Percentiles rank a stretch among this genome's conserved stretches.
Conservation (phyloP, 2,888 invertebrate species). For the Aleiodes alternator region DNA sequence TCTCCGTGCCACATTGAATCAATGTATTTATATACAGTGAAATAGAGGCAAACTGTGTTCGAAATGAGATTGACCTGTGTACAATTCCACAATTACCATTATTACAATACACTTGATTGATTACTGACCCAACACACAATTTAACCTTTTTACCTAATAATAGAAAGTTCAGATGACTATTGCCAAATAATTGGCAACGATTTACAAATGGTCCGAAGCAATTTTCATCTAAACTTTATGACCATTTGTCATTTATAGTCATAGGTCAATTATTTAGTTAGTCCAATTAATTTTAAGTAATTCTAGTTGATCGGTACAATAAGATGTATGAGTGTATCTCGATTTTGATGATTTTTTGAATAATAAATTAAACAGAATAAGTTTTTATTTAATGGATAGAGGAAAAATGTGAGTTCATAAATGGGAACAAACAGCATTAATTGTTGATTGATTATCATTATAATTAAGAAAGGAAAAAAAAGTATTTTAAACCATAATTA, state of each 20-base stretch:
- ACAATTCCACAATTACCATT: constrained; percentile 32
- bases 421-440: too few relatives aligned
- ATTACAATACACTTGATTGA: constrained; percentile 18
- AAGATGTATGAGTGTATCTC: too few relatives aligned
- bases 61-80: constrained; percentile 24
- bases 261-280: too few relatives aligned
- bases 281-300: not conserved
- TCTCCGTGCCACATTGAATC: constrained; percentile 9
- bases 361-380: too few relatives aligned
- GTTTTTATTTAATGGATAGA: too few relatives aligned
- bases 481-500: not conserved
- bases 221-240: not conserved
- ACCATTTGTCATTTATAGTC: too few relatives aligned
- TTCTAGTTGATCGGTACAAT: too few relatives aligned
- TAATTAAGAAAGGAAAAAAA: too few relatives aligned
- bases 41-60: constrained; percentile 1
- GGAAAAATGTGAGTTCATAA: too few relatives aligned
- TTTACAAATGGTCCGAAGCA: constrained; percentile 21
- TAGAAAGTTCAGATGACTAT: constrained; percentile 14
- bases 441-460: too few relatives aligned
- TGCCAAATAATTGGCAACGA: not conserved
- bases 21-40: not conserved
- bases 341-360: too few relatives aligned
- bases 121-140: not conserved
- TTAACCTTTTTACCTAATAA: constrained; percentile 33